A percentile compares a stretch with the other conserved stretches of the same genome.
Evolutionary conservation across 1,140 invertebrate species (phyloP).

Genomic region (Trissolcus basalis): DNA sequence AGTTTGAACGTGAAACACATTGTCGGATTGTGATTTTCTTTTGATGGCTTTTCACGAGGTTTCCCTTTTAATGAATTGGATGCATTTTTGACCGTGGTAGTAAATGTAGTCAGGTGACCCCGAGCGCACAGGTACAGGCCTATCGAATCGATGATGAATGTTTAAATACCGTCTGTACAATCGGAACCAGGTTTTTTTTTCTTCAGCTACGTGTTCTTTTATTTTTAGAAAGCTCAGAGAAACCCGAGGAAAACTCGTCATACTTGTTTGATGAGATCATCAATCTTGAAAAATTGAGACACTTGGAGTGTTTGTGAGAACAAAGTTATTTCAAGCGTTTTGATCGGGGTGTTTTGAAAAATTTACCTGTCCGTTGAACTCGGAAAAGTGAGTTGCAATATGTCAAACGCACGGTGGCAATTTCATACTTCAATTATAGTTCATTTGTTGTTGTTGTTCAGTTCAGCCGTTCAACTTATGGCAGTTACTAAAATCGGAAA

Average conservation of each 20-base stretch:
- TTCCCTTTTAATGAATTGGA: too few relatives aligned
- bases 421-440: too few relatives aligned
- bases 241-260: conserved; percentile 56
- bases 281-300: conserved; percentile 57
- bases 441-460: too few relatives aligned
- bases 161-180: conserved; percentile 44
- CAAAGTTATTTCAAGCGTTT: conserved; percentile 18
- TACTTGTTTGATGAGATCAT: conserved; percentile 55
- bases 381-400: too few relatives aligned
- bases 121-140: conserved; percentile 4
- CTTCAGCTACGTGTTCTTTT: conserved; percentile 20
- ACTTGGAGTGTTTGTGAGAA: conserved; percentile 31
- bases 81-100: background rate
- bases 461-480: too few relatives aligned
- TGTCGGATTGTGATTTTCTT: too few relatives aligned
- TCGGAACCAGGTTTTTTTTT: conserved; percentile 21
- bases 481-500: background rate
- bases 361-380: background rate
- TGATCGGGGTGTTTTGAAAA: background rate
- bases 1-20: too few relatives aligned
- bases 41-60: too few relatives aligned
- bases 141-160: conserved; percentile 54
- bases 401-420: too few relatives aligned
- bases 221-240: conserved; percentile 61
- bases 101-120: background rate